A percentile compares a stretch with the other conserved stretches of the same genome.
phyloP scores from a whole-genome alignment of 2,888 invertebrate species.

The Baronia brevicornis region DNA sequence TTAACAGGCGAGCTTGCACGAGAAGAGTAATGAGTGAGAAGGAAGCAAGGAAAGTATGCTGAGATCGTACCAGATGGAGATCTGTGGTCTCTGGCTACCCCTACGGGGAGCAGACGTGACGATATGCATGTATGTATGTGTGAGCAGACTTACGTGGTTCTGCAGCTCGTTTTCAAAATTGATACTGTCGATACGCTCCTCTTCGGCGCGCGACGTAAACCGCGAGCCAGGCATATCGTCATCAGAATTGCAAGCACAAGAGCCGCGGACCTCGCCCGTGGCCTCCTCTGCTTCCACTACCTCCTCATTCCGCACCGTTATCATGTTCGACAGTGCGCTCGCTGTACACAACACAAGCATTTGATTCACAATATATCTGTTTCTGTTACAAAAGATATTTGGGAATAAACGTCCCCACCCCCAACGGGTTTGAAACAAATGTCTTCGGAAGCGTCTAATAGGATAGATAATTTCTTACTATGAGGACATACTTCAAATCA shows the following conservation, averaged over 20 bases:
- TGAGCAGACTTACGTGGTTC: slow-evolving; percentile 78
- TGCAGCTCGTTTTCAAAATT: slow-evolving; percentile 88
- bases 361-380: neutral
- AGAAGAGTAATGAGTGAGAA: no score
- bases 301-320: slow-evolving; percentile 44
- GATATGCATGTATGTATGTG: no score
- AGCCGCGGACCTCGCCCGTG: slow-evolving; percentile 59
- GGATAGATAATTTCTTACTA: no score
- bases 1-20: no score
- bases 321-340: slow-evolving; percentile 48
- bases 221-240: slow-evolving; percentile 26
- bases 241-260: slow-evolving; percentile 45
- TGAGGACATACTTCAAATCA: no score
- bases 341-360: slow-evolving; percentile 31
- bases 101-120: no score
- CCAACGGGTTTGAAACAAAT: no score
- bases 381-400: neutral
- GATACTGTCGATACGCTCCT: slow-evolving; percentile 76
- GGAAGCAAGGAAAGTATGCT: no score
- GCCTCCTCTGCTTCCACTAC: slow-evolving; percentile 35
- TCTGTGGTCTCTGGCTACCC: no score
- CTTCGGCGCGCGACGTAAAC: slow-evolving; percentile 55
- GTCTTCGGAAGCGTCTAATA: no score
- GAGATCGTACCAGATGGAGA: no score
- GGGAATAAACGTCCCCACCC: no score